Evolutionary conservation across 2,888 invertebrate species (phyloP).

Genomic region (Plemyria rubiginata): DNA sequence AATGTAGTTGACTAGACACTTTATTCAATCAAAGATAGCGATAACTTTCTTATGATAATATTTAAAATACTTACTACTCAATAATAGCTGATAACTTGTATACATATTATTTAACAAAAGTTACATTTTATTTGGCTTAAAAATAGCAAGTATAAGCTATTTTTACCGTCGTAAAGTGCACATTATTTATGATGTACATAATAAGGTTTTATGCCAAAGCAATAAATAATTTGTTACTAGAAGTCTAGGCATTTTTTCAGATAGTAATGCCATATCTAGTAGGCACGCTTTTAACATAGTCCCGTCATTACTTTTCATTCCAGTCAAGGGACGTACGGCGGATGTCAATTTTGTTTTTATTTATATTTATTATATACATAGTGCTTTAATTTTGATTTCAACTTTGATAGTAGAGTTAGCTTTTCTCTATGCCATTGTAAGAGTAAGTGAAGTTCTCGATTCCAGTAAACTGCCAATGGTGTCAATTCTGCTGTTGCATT

Average conservation of each 20-base stretch:
- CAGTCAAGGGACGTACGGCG: conserved; percentile 30
- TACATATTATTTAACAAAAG: conserved; percentile 2
- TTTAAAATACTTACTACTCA: background rate
- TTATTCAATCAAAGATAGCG: conserved; percentile 14
- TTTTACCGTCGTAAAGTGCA: conserved; percentile 21
- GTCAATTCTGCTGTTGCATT: no score
- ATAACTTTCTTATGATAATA: background rate
- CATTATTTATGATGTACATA: conserved; percentile 26
- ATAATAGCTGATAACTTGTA: conserved; percentile 1
- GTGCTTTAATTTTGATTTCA: conserved; percentile 32
- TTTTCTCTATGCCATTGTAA: conserved; percentile 40
- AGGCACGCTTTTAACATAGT: conserved; percentile 41
- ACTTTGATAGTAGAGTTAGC: conserved; percentile 33
- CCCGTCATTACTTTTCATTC: conserved; percentile 49
- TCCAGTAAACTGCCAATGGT: conserved; percentile 43
- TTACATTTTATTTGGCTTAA: background rate
- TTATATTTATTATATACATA: conserved; percentile 10
- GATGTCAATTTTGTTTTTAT: conserved; percentile 15
- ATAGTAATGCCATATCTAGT: conserved; percentile 30
- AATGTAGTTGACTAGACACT: conserved; percentile 8
- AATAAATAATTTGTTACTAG: conserved; percentile 24
- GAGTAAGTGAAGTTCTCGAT: conserved; percentile 40
- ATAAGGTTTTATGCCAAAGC: conserved; percentile 32
- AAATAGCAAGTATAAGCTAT: conserved; percentile 1
- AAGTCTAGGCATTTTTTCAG: conserved; percentile 24